Evolutionary conservation across 2,113 vertebrate genomes (phyloP).

Genomic region (Sebastes schlegelii): DNA sequence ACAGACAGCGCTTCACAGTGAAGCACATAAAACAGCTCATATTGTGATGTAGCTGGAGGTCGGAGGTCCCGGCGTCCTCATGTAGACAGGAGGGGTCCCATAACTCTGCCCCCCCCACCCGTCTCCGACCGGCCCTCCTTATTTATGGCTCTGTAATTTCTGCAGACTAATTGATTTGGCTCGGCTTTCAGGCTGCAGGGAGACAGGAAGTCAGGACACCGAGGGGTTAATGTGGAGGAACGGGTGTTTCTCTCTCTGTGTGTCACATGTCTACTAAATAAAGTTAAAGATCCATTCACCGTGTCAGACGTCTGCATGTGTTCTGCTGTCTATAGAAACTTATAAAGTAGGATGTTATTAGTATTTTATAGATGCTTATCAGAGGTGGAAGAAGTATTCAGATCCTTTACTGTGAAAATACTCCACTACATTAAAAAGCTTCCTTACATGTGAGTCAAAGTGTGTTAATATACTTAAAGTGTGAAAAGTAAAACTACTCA

Average conservation of each 20-base stretch:
- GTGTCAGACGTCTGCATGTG: neutral
- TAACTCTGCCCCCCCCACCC: slow-evolving; percentile 53
- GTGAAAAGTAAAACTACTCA: neutral
- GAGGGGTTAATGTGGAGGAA: slow-evolving; percentile 43
- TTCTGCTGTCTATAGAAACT: neutral
- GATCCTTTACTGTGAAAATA: too few relatives aligned
- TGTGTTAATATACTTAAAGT: neutral
- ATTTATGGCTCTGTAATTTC: slow-evolving; percentile 85
- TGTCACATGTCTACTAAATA: neutral
- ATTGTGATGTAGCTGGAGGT: slow-evolving; percentile 49
- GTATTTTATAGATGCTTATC: neutral
- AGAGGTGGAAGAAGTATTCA: neutral
- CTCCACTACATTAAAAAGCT: neutral
- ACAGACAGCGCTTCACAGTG: slow-evolving; percentile 1
- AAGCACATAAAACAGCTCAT: slow-evolving; percentile 42
- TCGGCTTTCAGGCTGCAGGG: slow-evolving; percentile 77
- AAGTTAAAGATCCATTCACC: neutral
- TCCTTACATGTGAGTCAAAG: neutral
- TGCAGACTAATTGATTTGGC: slow-evolving; percentile 83
- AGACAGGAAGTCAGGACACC: slow-evolving; percentile 70
- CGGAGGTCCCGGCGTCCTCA: slow-evolving; percentile 50
- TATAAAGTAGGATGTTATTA: neutral
- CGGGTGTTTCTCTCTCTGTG: slow-evolving; percentile 16
- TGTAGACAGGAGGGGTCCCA: slow-evolving; percentile 72
- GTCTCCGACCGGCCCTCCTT: slow-evolving; percentile 71